A percentile compares a stretch with the other conserved stretches of the same genome.
Conservation (phyloP, 2,113 vertebrate genomes). For the Leucopternis melanops region DNA sequence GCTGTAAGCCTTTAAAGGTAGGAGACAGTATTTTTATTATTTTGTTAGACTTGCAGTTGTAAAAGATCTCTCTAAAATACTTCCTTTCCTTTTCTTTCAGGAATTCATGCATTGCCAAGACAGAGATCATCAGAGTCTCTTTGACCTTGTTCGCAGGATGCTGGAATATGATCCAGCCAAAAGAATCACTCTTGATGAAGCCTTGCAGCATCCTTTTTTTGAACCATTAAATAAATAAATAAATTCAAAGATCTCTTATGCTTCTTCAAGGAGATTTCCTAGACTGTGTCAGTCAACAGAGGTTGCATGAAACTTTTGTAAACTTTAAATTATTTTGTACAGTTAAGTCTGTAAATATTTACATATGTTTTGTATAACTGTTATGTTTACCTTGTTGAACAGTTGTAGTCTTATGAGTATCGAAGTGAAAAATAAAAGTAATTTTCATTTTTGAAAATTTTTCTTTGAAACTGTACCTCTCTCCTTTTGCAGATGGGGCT, state of each 20-base stretch:
- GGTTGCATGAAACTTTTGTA: conserved; percentile 74
- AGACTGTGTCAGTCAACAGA: conserved; percentile 91
- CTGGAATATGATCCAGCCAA: conserved; percentile 88
- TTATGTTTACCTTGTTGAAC: conserved; percentile 65
- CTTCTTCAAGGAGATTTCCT: conserved; percentile 80
- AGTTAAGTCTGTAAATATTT: conserved; percentile 75
- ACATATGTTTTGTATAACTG: conserved; percentile 71
- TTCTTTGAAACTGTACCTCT: not conserved
- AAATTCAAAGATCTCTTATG: conserved; percentile 59
- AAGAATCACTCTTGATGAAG: conserved; percentile 89
- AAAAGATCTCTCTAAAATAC: not conserved
- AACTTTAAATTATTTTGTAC: conserved; percentile 81
- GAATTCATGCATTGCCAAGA: conserved; percentile 87
- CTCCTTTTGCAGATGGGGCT: not conserved
- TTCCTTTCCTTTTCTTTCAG: conserved; percentile 51
- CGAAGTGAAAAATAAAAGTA: conserved; percentile 65
- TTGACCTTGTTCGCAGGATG: conserved; percentile 92
- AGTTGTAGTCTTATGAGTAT: conserved; percentile 65
- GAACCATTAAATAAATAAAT: conserved; percentile 72
- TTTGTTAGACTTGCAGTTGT: not conserved
- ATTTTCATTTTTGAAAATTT: conserved; percentile 67
- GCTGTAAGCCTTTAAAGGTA: conserved; percentile 92
- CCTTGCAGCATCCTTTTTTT: conserved; percentile 88
- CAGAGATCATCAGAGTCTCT: conserved; percentile 84
- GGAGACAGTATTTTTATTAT: not conserved